Evolutionary conservation across 1,140 invertebrate species (phyloP), one percentile per base, ranked within the genome.

Genomic region (Trichonephila clavipes): DNA sequence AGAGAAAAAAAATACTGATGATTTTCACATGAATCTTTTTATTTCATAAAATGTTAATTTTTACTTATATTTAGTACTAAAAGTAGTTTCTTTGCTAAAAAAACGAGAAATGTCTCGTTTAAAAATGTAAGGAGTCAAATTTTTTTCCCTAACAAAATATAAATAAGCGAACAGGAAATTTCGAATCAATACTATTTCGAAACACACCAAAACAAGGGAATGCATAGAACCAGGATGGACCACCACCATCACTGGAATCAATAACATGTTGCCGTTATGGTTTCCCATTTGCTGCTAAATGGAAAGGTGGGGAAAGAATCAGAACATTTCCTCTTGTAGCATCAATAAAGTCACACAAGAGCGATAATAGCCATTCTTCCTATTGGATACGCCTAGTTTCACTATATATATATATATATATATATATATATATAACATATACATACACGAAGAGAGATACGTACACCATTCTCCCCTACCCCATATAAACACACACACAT

Each of bases 191-290:
- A 28, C 69, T 24, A 16, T 77, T 77, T 18, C 1, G 24, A 77
- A 77, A 34, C 69, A 16, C 69, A 10, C 24, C 34, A 69, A 28
- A 77, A 40, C 69, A 24, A 77, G 12, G 28, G 24, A 77, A 77
- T 77, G 69, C 69, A 77, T 34, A 77, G 69, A 77, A 77, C 28
- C 51, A 14, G 24, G 82, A 83, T 59, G 51, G 34, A 90, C 69
- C 28, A 64, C 44, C 6, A 72, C 51, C 69, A 82, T 82, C 69
- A 58, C 28, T 28, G 72, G 59, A 90, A 90, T 90, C 88, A 90
- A 90, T 90, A 90, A 90, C 69, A 81, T 90, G 69, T 81, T 90
- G 69, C 88, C 88, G 88, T 90, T 90, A 90, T 90, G 88, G 34
- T 82, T 82, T 82, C 88, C 88, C 88, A 90, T 90, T 90, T 90